These are phyloP conservation scores for Athalia cordata DNA, from an alignment of 2,888 invertebrate species.

Conservation along the genomic window DNA sequence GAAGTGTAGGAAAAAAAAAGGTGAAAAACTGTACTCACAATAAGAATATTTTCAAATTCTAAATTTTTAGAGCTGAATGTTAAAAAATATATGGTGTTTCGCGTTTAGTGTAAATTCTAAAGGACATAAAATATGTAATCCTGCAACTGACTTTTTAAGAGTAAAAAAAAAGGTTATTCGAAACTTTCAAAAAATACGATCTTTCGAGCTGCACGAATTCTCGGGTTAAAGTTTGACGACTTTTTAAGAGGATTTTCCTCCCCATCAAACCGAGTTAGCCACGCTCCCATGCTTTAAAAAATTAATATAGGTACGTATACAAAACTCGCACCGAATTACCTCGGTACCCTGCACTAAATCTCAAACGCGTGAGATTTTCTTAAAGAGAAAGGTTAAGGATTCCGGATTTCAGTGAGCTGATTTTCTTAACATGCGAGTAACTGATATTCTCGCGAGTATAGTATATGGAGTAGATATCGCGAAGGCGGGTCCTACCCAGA, in stretches of 20 bases:
- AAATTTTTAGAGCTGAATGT: conserved; percentile 4
- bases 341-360: no score
- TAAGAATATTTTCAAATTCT: no score
- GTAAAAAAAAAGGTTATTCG: background rate
- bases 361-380: background rate
- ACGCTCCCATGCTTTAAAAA: no score
- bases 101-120: conserved; percentile 12
- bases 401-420: background rate
- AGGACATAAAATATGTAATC: conserved; percentile 29
- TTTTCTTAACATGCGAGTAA: background rate
- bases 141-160: background rate
- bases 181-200: background rate
- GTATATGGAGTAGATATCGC: background rate
- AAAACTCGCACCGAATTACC: no score
- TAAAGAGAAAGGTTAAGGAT: background rate
- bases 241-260: conserved; percentile 8
- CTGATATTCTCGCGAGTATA: background rate
- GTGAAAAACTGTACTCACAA: no score
- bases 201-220: background rate
- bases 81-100: conserved; percentile 32
- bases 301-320: no score
- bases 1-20: no score
- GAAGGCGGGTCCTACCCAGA: background rate
- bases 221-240: background rate
- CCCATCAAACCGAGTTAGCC: background rate